Conservation (phyloP, 2,888 invertebrate species). For the Ctenicera cuprea region DNA sequence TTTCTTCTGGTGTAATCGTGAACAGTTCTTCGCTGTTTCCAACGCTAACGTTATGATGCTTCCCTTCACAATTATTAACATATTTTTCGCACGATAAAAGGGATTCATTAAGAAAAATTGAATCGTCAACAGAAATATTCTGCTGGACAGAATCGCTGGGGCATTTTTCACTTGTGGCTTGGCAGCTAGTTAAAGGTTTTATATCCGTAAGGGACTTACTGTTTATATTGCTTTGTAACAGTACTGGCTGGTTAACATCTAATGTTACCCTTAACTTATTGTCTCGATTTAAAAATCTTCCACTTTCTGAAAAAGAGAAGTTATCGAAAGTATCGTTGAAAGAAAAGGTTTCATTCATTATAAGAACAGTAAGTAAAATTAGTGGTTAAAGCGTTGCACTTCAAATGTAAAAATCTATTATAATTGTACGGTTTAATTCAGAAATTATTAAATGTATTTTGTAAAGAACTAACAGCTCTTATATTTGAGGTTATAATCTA, state of each 20-base stretch:
- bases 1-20: too few species aligned
- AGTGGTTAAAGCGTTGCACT: neutral
- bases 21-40: constrained; percentile 22
- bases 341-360: constrained; percentile 45
- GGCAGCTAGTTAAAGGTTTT: too few species aligned
- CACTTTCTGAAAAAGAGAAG: constrained; percentile 50
- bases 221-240: too few species aligned
- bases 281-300: neutral
- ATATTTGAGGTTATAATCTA: too few species aligned
- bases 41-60: neutral
- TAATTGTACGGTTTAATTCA: too few species aligned
- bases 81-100: neutral
- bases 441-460: too few species aligned
- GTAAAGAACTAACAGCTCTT: too few species aligned
- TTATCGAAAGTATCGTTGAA: constrained; percentile 59
- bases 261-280: neutral
- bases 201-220: too few species aligned
- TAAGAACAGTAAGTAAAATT: neutral
- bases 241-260: neutral
- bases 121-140: constrained; percentile 57
- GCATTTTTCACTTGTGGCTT: neutral
- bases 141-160: constrained; percentile 13
- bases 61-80: neutral
- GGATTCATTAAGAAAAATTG: constrained; percentile 20
- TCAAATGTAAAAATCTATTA: too few species aligned